Base-by-base conservation (phyloP, 1,140 invertebrate genomes). In the Papilio dardanus region DNA sequence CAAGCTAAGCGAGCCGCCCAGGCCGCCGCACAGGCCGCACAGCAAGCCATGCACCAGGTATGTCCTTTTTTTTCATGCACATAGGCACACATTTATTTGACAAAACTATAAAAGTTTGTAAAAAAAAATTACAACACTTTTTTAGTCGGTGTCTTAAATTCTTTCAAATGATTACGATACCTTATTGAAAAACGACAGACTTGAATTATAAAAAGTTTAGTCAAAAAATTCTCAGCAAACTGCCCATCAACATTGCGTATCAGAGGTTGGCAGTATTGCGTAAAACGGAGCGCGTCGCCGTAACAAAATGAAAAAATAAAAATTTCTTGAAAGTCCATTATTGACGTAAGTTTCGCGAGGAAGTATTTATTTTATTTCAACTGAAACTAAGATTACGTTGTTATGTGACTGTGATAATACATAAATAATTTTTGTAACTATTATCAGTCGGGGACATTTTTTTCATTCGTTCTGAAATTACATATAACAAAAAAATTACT, bases 21-120 rank as follows among this genome's bases (percentile, higher is more conserved):
- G 21, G 93, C 95, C 0, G 95, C 96, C 0, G 94, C 94, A 16
- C 94, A 95, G 73, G 92, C 96, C 0, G 95, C 96, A 0, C 95
- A 95, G 80, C 95, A 96, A 80, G 95, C 96, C 40, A 94, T 95
- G 90, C 95, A 96, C 75, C 95, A 96, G 91, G 95, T 96, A 81
- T 76, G n/a, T n/a, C n/a, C 77, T 40, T 28, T 33, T 58, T 58
- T 24, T 28, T 58, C 12, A 28, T 58, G 4, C 14, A 3, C 16
- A n/a, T 42, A 42, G 14, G n/a, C n/a, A n/a, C n/a, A n/a, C n/a
- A n/a, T n/a, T n/a, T n/a, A n/a, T n/a, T n/a, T n/a, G n/a, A n/a
- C n/a, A n/a, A n/a, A n/a, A n/a, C n/a, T n/a, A n/a, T n/a, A n/a
- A n/a, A n/a, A n/a, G n/a, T n/a, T n/a, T n/a, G n/a, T n/a, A n/a